Evolutionary conservation across 1,140 invertebrate species (phyloP).

Genomic region (Pomacea maculata): DNA sequence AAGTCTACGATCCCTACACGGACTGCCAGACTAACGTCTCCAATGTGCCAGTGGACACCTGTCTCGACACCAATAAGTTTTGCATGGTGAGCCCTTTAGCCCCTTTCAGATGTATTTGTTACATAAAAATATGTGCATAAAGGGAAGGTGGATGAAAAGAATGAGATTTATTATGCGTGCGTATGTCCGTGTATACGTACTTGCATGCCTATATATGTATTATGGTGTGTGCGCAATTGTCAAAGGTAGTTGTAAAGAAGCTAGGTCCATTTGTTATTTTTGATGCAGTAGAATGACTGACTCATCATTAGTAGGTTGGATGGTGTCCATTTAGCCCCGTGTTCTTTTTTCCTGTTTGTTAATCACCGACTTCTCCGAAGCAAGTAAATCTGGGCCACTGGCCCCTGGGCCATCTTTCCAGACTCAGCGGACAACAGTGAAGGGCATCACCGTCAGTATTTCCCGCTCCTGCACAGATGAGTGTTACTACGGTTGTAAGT

Average conservation of each 20-base stretch:
- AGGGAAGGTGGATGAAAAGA: too few relatives aligned
- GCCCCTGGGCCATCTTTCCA: not conserved
- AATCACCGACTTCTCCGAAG: not conserved
- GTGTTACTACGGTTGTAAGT: slow-evolving; percentile 21
- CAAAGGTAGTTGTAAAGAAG: too few relatives aligned
- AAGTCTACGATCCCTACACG: slow-evolving; percentile 1
- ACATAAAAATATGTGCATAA: too few relatives aligned
- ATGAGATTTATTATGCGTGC: too few relatives aligned
- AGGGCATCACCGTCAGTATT: slow-evolving; percentile 12
- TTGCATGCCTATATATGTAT: too few relatives aligned
- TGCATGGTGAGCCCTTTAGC: slow-evolving; percentile 7
- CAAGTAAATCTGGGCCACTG: not conserved
- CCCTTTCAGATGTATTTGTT: too few relatives aligned
- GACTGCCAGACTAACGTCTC: slow-evolving; percentile 8
- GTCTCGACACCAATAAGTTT: slow-evolving; percentile 3
- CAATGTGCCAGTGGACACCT: not conserved
- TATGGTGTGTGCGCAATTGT: too few relatives aligned
- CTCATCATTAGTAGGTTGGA: too few relatives aligned
- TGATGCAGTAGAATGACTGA: not conserved
- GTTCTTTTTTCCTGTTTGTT: not conserved
- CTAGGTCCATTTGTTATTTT: too few relatives aligned
- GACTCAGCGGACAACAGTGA: slow-evolving; percentile 11
- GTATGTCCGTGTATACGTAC: too few relatives aligned
- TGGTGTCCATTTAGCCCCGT: too few relatives aligned
- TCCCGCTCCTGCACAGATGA: slow-evolving; percentile 1